Percentiles rank a stretch among this genome's conserved stretches.
Conservation (phyloP, 2,888 invertebrate species). For the Steinernema scapterisci region DNA sequence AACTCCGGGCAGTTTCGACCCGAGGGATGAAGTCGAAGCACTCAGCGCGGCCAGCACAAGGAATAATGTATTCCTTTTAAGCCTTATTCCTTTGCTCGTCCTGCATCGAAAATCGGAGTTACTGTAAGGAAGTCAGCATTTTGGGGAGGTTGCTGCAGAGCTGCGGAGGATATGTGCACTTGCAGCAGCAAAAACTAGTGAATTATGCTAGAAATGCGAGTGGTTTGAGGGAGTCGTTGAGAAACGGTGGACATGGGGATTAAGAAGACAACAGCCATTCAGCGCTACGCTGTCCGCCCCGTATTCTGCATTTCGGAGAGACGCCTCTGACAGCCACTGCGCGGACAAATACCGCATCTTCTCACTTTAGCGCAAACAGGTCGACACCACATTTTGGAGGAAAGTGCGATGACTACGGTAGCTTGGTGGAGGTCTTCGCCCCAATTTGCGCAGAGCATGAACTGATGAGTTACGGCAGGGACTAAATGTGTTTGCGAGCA, state of each 20-base stretch:
- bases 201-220: background rate
- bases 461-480: too few relatives aligned
- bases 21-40: background rate
- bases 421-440: background rate
- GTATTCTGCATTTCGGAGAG: slow-evolving; percentile 33
- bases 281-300: slow-evolving; percentile 29
- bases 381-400: slow-evolving; percentile 32
- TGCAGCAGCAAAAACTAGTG: background rate
- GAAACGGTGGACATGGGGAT: slow-evolving; percentile 33
- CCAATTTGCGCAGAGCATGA: background rate
- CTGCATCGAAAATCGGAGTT: slow-evolving; percentile 10
- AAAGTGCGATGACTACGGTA: slow-evolving; percentile 22
- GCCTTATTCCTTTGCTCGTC: background rate
- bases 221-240: slow-evolving; percentile 23
- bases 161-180: background rate
- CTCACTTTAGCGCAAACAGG: slow-evolving; percentile 30
- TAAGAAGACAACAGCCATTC: slow-evolving; percentile 30
- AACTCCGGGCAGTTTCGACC: background rate
- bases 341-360: slow-evolving; percentile 30
- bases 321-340: slow-evolving; percentile 32
- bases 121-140: background rate
- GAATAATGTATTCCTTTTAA: slow-evolving; percentile 29
- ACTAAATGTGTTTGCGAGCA: background rate
- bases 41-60: background rate
- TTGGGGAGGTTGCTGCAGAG: background rate